A percentile compares a stretch with the other conserved stretches of the same genome.
These are phyloP conservation scores for Siniperca knerii DNA, from an alignment of 2,113 vertebrate genomes.

Conservation along the genomic window DNA sequence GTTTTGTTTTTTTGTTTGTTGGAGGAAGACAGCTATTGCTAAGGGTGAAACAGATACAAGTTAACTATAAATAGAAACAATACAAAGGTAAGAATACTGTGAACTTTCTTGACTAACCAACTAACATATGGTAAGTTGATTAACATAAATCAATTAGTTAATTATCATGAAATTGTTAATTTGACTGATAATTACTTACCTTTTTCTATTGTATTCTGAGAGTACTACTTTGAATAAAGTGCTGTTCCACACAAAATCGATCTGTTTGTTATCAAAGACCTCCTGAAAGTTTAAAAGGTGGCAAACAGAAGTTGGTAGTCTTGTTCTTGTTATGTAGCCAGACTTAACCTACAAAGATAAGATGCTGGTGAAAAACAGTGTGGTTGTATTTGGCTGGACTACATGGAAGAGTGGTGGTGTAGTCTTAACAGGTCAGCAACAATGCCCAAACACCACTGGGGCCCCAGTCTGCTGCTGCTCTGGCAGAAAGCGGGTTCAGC, in stretches of 20 bases:
- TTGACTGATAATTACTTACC: background rate
- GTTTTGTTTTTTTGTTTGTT: conserved; percentile 14
- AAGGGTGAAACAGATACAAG: background rate
- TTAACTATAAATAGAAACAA: too few species aligned
- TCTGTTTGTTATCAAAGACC: background rate
- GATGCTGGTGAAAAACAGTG: background rate
- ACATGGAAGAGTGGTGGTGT: background rate
- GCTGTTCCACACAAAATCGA: background rate
- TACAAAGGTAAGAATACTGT: background rate
- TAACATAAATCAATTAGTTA: background rate
- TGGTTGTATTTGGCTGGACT: background rate
- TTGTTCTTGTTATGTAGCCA: background rate
- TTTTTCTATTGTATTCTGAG: background rate
- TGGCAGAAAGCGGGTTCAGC: background rate
- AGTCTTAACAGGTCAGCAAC: background rate
- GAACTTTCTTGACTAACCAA: background rate
- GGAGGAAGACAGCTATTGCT: background rate
- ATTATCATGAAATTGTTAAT: background rate
- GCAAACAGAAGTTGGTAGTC: background rate
- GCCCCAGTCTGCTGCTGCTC: background rate
- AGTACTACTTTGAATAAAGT: background rate
- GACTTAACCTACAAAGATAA: background rate
- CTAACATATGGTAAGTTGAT: background rate
- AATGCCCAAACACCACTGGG: background rate
- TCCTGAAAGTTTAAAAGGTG: background rate